These are phyloP conservation scores for Drosophila limbata DNA, from an alignment of 2,888 invertebrate species.

Conservation along the genomic window DNA sequence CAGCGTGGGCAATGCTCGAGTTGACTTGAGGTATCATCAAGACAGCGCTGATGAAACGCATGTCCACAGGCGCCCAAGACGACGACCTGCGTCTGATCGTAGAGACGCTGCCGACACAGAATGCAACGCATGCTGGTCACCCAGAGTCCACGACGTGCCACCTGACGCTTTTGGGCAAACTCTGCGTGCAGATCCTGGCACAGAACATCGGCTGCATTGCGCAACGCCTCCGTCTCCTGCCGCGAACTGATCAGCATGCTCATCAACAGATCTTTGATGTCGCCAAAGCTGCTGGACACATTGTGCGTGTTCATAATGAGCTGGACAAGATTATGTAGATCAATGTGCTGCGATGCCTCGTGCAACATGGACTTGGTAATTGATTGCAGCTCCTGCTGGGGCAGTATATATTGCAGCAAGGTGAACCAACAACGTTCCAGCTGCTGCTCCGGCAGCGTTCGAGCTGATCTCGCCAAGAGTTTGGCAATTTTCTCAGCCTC, in stretches of 20 bases:
- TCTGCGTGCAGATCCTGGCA: conserved; percentile 89
- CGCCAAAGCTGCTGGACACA: conserved; percentile 87
- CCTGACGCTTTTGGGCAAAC: conserved; percentile 76
- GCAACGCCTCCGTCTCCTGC: conserved; percentile 90
- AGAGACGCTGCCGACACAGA: conserved; percentile 82
- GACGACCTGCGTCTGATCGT: conserved; percentile 79
- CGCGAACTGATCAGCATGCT: conserved; percentile 91
- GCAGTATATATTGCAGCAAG: conserved; percentile 85
- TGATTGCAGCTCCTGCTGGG: conserved; percentile 84
- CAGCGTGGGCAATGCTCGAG: conserved; percentile 82
- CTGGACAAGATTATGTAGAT: conserved; percentile 87
- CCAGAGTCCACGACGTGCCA: conserved; percentile 83
- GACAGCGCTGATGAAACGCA: conserved; percentile 83
- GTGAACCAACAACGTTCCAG: conserved; percentile 86
- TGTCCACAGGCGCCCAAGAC: conserved; percentile 84
- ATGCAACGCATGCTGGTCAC: conserved; percentile 84
- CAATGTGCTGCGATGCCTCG: conserved; percentile 87
- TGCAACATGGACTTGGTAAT: conserved; percentile 86
- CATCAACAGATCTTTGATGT: conserved; percentile 87
- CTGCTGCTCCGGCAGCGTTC: conserved; percentile 83
- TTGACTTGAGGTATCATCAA: conserved; percentile 28
- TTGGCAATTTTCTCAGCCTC: conserved; percentile 62
- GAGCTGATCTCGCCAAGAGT: conserved; percentile 84
- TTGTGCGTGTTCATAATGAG: conserved; percentile 86
- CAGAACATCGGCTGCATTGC: conserved; percentile 88